Conservation (phyloP, 2,113 vertebrate genomes). For the Halcyon senegalensis region DNA sequence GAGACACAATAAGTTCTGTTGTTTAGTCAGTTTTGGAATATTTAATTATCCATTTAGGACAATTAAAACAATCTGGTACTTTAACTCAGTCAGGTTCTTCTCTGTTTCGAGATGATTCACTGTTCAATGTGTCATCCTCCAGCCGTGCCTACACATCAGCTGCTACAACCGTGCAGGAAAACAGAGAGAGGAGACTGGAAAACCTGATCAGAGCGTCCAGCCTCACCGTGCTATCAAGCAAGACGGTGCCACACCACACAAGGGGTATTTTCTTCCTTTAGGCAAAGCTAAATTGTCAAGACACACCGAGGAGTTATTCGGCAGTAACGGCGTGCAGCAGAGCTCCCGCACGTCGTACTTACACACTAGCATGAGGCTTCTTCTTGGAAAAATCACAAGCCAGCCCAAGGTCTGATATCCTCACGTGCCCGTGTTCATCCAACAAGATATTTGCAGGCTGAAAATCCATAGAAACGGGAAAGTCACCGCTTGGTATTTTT, state of each 20-base stretch:
- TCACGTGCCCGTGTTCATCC: conserved; percentile 93
- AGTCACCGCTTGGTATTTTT: not conserved
- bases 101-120: not conserved
- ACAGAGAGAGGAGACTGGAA: conserved; percentile 20
- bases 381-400: conserved; percentile 99
- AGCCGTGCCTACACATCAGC: conserved; percentile 70
- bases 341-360: conserved; percentile 49
- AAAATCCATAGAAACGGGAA: not conserved
- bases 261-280: not conserved
- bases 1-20: not conserved
- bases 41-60: conserved; percentile 41
- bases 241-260: not conserved
- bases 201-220: not conserved
- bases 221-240: not conserved
- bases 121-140: conserved; percentile 43
- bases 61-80: conserved; percentile 58
- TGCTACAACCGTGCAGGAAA: conserved; percentile 30
- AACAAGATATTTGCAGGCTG: conserved; percentile 96
- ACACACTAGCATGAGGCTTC: conserved; percentile 98
- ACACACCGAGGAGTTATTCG: not conserved
- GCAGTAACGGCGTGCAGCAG: not conserved
- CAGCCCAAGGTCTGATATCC: conserved; percentile 96
- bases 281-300: not conserved
- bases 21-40: not conserved
- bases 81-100: conserved; percentile 24